Conservation (phyloP, 1,140 invertebrate species). For the Conopomorpha cramerella region DNA sequence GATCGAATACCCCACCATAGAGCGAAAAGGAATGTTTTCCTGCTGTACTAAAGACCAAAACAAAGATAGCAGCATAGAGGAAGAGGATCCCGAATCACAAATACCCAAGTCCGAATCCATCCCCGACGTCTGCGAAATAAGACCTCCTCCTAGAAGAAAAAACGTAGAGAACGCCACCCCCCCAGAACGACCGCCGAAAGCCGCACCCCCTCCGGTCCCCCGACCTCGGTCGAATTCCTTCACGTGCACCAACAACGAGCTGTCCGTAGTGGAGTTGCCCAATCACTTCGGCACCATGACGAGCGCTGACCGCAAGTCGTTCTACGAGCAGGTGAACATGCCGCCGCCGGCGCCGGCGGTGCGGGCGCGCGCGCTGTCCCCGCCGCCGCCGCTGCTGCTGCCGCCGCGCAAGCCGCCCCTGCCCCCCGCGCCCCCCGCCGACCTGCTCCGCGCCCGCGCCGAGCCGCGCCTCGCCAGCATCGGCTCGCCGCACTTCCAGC, state of each 20-base stretch:
- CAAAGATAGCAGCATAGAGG: slow-evolving; percentile 45
- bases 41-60: slow-evolving; percentile 66
- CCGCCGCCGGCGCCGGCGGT: slow-evolving; percentile 59
- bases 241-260: slow-evolving; percentile 44
- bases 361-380: slow-evolving; percentile 50
- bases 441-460: slow-evolving; percentile 49
- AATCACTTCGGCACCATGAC: slow-evolving; percentile 51
- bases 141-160: slow-evolving; percentile 63
- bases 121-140: slow-evolving; percentile 50
- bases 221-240: slow-evolving; percentile 62
- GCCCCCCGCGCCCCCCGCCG: slow-evolving; percentile 69
- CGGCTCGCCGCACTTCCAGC: slow-evolving; percentile 62
- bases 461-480: slow-evolving; percentile 62
- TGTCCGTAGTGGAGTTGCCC: slow-evolving; percentile 41
- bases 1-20: slow-evolving; percentile 70
- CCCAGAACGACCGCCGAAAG: slow-evolving; percentile 67
- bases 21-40: slow-evolving; percentile 69
- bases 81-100: slow-evolving; percentile 29
- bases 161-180: slow-evolving; percentile 50
- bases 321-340: slow-evolving; percentile 29
- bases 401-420: slow-evolving; percentile 73
- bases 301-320: slow-evolving; percentile 48
- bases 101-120: slow-evolving; percentile 42
- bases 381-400: slow-evolving; percentile 63
- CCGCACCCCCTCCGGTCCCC: slow-evolving; percentile 51